phyloP scores from a whole-genome alignment of 2,797 vertebrate genomes.

The Microctenopoma stevenorrisi region DNA sequence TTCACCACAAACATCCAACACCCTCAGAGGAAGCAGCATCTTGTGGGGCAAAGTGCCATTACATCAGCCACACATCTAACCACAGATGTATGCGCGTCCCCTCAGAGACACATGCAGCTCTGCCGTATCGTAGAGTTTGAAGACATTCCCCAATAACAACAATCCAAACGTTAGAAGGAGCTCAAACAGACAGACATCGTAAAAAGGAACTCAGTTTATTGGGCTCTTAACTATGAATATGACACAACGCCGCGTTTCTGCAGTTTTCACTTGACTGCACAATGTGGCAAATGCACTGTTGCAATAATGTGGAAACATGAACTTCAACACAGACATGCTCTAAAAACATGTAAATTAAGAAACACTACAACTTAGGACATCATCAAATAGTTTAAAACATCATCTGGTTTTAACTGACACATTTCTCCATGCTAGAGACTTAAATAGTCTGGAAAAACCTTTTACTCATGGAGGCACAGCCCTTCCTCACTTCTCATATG shows the following conservation, averaged over 20 bases:
- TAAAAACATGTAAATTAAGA: not conserved
- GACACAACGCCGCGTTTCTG: not conserved
- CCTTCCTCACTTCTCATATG: not conserved
- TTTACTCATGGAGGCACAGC: not conserved
- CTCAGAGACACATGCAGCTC: not conserved
- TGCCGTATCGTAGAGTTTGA: not conserved
- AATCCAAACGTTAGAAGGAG: not conserved
- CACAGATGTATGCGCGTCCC: not conserved
- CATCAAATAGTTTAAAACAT: constrained; percentile 12
- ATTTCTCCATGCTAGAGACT: constrained; percentile 11
- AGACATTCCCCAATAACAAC: not conserved
- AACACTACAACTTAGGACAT: not conserved
- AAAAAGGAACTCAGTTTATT: not conserved
- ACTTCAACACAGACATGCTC: too few species aligned
- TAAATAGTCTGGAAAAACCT: constrained; percentile 5
- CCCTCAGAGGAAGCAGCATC: constrained; percentile 10
- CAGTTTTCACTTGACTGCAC: not conserved
- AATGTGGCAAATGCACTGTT: not conserved
- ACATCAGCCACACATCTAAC: not conserved
- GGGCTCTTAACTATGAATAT: not conserved
- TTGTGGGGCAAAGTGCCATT: not conserved
- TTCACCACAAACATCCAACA: not conserved
- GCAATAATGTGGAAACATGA: not conserved
- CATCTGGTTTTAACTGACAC: constrained; percentile 2
- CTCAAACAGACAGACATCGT: not conserved